Evolutionary conservation across 2,113 vertebrate genomes (phyloP), one percentile per base, ranked within the genome.

Genomic region (Abramis brama): DNA sequence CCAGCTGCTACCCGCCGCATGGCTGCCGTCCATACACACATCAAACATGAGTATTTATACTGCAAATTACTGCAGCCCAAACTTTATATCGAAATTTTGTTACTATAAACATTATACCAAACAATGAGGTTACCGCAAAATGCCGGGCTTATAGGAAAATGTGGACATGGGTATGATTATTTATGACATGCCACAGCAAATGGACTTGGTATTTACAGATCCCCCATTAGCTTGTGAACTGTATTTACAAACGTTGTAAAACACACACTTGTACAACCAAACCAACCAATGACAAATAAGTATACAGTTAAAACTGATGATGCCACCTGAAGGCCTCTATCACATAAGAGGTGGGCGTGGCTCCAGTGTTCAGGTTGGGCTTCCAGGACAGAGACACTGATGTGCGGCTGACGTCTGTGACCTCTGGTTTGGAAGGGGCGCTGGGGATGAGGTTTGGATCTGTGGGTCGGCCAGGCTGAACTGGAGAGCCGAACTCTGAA

Each of bases 1-100:
- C 98, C 98, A 99, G 94, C 97, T 99, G 95, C 98, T 99, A 17
- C 98, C 98, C 81, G 97, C 97, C 23, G 98, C 97, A 87, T 99
- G 98, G 93, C 98, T 99, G 92, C 19, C 19, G 57, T 83, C 13
- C 79, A 87, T 36, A 50, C 21, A 87, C 27, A 17, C 86, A 70
- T 62, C 78, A 90, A 59, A 90, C 86, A 25, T 11, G 6, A 30
- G 36, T 57, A 57, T 60, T 62, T 73, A 81, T 55, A n/a, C 52
- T 73, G 52, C 71, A 47, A 45, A 74, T 75, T 47, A 30, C 45
- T 52, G 47, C 15, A 23, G 78, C 4, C 43, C 39, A 50, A 70
- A 68, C n/a, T 82, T 82, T 27, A 47, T 30, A 77, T 50, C 39
- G 5, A 66, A 81, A 66, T 50, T 47, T 25, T 25, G 11, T 68